phyloP scores from a whole-genome alignment of 2,113 vertebrate genomes.

The Spilogale gracilis region DNA sequence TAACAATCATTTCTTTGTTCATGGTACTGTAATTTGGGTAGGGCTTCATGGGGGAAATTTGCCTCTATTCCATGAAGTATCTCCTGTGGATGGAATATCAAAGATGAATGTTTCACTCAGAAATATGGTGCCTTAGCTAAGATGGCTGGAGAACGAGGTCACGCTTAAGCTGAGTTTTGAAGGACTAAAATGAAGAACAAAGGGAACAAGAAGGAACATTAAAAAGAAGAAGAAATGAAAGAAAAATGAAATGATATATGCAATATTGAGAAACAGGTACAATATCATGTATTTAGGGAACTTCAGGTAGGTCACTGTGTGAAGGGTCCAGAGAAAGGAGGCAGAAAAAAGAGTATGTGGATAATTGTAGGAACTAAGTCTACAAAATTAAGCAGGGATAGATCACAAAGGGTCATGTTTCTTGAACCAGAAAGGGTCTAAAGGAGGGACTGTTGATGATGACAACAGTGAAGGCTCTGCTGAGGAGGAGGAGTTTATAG shows the following conservation, averaged over 20 bases:
- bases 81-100: not conserved
- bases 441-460: not conserved
- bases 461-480: not conserved
- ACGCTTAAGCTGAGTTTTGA: slow-evolving; percentile 32
- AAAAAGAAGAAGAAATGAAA: not conserved
- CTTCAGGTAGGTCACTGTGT: not conserved
- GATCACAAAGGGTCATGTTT: not conserved
- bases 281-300: not conserved
- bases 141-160: not conserved
- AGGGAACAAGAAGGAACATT: not conserved
- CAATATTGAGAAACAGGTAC: not conserved
- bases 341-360: not conserved
- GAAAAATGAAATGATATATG: not conserved
- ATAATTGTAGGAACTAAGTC: not conserved
- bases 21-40: slow-evolving; percentile 30
- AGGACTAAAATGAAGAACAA: not conserved
- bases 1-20: not conserved
- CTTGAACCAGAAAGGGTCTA: not conserved
- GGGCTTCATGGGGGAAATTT: not conserved
- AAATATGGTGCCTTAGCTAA: not conserved
- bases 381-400: not conserved
- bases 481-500: not conserved
- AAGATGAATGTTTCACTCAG: slow-evolving; percentile 1
- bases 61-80: not conserved
- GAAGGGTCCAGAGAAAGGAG: not conserved